Conservation (phyloP, 2,113 vertebrate species). For the Zapus hudsonius region DNA sequence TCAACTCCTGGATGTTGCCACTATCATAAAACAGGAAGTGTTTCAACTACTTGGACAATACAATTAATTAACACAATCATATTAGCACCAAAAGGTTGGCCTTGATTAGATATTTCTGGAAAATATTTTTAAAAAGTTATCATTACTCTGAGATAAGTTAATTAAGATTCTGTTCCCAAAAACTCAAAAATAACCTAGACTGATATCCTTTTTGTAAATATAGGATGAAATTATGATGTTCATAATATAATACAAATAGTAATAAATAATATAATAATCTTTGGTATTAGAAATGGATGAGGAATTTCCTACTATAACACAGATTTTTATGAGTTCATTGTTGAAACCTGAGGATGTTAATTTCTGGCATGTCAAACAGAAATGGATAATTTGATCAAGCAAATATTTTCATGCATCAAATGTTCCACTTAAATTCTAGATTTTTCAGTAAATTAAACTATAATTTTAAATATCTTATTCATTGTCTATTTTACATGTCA, state of each 20-base stretch:
- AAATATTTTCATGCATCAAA: neutral
- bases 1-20: neutral
- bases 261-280: too few relatives aligned
- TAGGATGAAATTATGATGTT: neutral
- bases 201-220: neutral
- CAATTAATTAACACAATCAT: neutral
- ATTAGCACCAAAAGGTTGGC: neutral
- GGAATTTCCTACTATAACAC: neutral
- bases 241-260: neutral
- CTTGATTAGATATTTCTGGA: neutral
- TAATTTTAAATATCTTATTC: neutral
- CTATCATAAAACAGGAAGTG: neutral
- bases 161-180: neutral
- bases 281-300: neutral
- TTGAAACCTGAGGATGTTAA: neutral
- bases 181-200: neutral
- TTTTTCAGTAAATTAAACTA: neutral
- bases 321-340: neutral
- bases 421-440: neutral
- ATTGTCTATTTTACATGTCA: neutral
- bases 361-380: neutral
- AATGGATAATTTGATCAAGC: neutral
- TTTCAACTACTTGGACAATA: neutral
- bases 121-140: neutral
- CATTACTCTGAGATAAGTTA: neutral